Conservation (phyloP, 2,888 invertebrate genomes). For the Troides helena region DNA sequence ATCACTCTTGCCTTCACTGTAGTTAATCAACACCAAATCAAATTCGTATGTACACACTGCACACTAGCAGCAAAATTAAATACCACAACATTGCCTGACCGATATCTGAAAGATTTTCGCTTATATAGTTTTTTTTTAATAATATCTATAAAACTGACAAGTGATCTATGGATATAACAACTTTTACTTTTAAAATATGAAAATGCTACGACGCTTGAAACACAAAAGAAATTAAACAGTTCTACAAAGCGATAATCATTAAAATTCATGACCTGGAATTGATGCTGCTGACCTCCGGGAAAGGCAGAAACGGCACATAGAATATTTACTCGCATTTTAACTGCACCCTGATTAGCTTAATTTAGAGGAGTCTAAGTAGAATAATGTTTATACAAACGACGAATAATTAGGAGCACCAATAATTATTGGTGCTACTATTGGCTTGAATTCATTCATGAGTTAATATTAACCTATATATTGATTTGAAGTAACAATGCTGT, state of each 20-base stretch:
- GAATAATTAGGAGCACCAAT: background rate
- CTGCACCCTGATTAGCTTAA: conserved; percentile 7
- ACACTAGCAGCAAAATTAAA: too few species aligned
- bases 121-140: too few species aligned
- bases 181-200: background rate
- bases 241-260: conserved; percentile 2
- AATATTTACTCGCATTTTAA: conserved; percentile 20
- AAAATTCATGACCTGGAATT: conserved; percentile 23
- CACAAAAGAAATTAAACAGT: conserved; percentile 4
- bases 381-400: conserved; percentile 7
- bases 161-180: background rate
- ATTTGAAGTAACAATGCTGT: background rate
- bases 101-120: too few species aligned
- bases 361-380: conserved; percentile 5
- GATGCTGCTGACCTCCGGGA: conserved; percentile 17
- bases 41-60: too few species aligned
- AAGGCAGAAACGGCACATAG: conserved; percentile 13
- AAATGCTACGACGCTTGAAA: background rate
- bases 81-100: too few species aligned
- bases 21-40: too few species aligned
- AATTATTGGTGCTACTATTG: too few species aligned
- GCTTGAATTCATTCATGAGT: background rate
- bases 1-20: too few species aligned
- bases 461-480: background rate
- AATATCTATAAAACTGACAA: background rate